Percentiles rank a stretch among this genome's conserved stretches.
These are phyloP conservation scores for Xiphophorus maculatus DNA, from an alignment of 2,113 vertebrate genomes.

Conservation along the genomic window DNA sequence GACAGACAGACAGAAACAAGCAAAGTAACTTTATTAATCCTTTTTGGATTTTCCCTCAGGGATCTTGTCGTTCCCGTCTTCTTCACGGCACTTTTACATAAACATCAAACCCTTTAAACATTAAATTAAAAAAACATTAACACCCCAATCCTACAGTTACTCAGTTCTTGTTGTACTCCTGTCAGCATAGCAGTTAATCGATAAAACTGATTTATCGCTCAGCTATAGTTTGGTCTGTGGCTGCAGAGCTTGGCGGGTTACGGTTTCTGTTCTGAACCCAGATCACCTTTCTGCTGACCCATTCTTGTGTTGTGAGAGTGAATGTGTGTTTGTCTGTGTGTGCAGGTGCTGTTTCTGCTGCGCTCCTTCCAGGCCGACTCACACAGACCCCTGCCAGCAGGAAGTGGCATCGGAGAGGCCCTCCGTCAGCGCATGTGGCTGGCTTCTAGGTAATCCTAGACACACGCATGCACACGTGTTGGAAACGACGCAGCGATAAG, in stretches of 20 bases:
- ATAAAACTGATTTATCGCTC: too few relatives aligned
- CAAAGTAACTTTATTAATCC: too few relatives aligned
- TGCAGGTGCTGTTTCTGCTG: conserved; percentile 90
- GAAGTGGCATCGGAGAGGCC: conserved; percentile 78
- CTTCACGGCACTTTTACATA: too few relatives aligned
- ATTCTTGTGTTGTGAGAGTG: neutral
- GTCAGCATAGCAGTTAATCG: too few relatives aligned
- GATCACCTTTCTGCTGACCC: neutral
- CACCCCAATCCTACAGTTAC: too few relatives aligned
- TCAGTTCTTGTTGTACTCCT: too few relatives aligned
- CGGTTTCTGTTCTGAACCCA: neutral
- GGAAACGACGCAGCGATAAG: conserved; percentile 48
- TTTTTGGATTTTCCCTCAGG: too few relatives aligned
- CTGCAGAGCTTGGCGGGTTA: too few relatives aligned
- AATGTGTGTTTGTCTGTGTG: conserved; percentile 28
- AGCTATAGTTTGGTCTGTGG: neutral
- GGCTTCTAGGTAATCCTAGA: conserved; percentile 85
- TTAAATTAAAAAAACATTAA: too few relatives aligned
- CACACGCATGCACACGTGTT: conserved; percentile 3
- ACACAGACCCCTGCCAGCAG: conserved; percentile 79
- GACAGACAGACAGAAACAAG: too few relatives aligned
- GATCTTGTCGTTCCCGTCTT: too few relatives aligned
- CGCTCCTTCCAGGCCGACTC: conserved; percentile 87
- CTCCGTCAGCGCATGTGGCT: conserved; percentile 88
- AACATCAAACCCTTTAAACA: too few relatives aligned